phyloP scores from a whole-genome alignment of 2,113 vertebrate species.

The Ictidomys tridecemlineatus region DNA sequence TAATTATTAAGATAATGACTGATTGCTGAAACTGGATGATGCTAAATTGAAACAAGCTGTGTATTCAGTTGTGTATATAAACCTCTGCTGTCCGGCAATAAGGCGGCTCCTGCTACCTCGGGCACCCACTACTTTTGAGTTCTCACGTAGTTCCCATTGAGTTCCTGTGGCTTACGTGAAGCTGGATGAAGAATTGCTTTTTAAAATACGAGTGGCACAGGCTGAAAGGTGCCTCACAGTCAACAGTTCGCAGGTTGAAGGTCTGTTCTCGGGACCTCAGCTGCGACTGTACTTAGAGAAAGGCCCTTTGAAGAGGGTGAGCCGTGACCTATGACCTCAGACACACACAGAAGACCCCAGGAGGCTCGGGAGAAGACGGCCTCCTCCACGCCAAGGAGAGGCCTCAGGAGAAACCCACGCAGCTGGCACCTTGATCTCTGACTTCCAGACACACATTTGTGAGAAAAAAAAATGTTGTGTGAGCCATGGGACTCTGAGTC shows the following conservation, averaged over 20 bases:
- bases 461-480: neutral
- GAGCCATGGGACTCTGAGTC: neutral
- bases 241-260: neutral
- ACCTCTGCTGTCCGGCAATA: no score
- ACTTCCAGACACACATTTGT: neutral
- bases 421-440: neutral
- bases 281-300: neutral
- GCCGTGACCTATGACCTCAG: neutral
- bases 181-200: neutral
- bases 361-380: neutral
- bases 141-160: no score
- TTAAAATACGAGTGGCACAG: neutral
- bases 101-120: no score
- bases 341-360: neutral
- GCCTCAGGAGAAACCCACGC: neutral
- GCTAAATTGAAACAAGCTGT: no score
- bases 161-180: neutral
- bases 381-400: neutral
- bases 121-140: no score
- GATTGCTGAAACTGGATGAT: no score
- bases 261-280: neutral
- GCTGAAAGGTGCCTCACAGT: neutral
- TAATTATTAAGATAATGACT: no score
- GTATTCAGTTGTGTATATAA: no score
- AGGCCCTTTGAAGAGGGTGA: no score